Conservation (phyloP, 2,113 vertebrate genomes). For the Montifringilla adamsi region DNA sequence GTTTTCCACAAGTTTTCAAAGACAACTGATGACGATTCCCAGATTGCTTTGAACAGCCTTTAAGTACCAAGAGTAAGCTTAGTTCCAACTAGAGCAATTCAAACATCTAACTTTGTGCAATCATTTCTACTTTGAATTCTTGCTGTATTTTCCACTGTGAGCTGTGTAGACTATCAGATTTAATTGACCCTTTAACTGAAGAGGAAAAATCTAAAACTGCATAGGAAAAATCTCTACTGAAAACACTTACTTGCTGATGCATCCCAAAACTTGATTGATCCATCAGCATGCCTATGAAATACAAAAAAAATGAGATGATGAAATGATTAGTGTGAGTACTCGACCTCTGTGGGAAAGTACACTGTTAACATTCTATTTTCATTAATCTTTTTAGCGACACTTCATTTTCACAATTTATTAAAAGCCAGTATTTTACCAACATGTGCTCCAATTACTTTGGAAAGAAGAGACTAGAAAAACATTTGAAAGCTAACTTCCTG, state of each 20-base stretch:
- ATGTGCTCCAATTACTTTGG: background rate
- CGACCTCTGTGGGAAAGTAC: background rate
- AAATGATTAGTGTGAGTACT: background rate
- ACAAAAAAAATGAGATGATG: background rate
- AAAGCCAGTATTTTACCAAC: rapidly evolving
- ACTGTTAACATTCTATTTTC: background rate
- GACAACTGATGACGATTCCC: background rate
- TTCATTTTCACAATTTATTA: background rate
- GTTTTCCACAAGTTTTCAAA: background rate
- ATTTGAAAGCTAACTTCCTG: background rate
- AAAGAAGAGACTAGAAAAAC: background rate
- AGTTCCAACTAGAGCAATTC: background rate
- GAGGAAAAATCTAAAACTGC: background rate
- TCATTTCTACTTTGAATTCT: background rate
- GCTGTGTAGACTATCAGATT: background rate
- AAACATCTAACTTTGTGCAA: background rate
- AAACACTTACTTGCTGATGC: constrained; percentile 93
- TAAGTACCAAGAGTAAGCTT: background rate
- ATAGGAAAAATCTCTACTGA: background rate
- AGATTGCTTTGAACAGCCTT: background rate
- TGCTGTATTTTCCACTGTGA: background rate
- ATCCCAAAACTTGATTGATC: constrained; percentile 98
- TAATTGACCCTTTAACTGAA: background rate
- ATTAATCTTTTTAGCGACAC: background rate
- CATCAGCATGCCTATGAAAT: constrained; percentile 91